phyloP scores from a whole-genome alignment of 1,140 invertebrate species.

The Sitobion miscanthi region DNA sequence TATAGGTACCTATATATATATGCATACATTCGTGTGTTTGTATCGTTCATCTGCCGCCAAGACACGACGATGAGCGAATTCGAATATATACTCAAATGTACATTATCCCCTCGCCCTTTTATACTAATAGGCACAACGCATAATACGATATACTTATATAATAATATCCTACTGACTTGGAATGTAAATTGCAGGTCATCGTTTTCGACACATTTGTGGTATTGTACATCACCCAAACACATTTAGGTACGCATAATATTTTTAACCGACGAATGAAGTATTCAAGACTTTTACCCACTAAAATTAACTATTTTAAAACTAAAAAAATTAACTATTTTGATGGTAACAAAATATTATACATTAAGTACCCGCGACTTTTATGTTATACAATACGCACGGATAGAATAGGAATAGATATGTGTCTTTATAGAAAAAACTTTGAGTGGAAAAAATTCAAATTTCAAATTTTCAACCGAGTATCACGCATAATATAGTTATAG shows the following conservation, averaged over 20 bases:
- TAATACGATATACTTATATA: background rate
- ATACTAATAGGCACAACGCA: background rate
- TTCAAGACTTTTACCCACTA: too few relatives aligned
- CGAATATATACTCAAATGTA: background rate
- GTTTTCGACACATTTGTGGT: too few relatives aligned
- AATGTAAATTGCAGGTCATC: background rate
- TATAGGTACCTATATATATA: too few relatives aligned
- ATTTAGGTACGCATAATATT: too few relatives aligned
- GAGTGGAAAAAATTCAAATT: background rate
- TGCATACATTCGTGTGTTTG: background rate
- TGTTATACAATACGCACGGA: background rate
- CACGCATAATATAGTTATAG: background rate
- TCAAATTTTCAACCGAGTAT: background rate
- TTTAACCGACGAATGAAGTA: too few relatives aligned
- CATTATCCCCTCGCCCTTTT: background rate
- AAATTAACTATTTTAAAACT: background rate
- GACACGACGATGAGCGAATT: background rate
- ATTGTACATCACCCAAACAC: background rate
- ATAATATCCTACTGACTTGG: background rate
- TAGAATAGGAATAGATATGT: background rate
- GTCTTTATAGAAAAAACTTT: background rate
- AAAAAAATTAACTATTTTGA: background rate
- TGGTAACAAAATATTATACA: too few relatives aligned
- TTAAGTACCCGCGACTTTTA: background rate
- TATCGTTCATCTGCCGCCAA: background rate